Base-by-base conservation (phyloP, 1,140 invertebrate genomes). In the Camponotus pennsylvanicus region DNA sequence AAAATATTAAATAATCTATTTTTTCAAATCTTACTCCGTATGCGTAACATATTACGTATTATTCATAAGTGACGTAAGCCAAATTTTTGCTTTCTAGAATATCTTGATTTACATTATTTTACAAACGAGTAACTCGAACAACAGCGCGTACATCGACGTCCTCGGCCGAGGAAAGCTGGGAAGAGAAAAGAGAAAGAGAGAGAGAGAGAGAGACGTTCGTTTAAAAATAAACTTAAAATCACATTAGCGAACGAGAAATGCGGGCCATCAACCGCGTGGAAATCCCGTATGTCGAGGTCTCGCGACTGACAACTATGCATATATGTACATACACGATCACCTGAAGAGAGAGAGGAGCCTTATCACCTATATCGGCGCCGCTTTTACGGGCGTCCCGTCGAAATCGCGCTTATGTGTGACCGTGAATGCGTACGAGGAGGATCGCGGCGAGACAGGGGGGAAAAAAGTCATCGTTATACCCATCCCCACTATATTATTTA, bases 401-500 rank as follows among this genome's bases (percentile, higher is more conserved):
- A 21, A n/a, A 18, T 66, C 45, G 18, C n/a, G 18, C 61, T 13
- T 34, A 49, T 13, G 86, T 70, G 15, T 18, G 49, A 77, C n/a
- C 27, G 5, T 27, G 64, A 13, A 42, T 66, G 63, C n/a, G 52
- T 73, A 83, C 52, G 57, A n/a, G 63, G 64, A 64, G 69, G 70
- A 64, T 45, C 55, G 45, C 79, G 75, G 4, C 64, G 42, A 86
- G 89, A 89, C 78, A 45, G n/a, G 80, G 27, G 52, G 55, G 86
- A 86, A 90, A 86, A 86, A 79, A 89, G 90, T 89, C 89, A 73
- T 83, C 89, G 80, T 87, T 84, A 87, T 84, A 86, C 34, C 76
- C 83, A 89, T 89, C 92, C 91, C 91, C 91, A 91, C 93, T 92
- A 82, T 84, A 85, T 87, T 85, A 85, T 88, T 88, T 83, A 69